Percentiles rank a stretch among this genome's conserved stretches.
phyloP scores from a whole-genome alignment of 2,797 vertebrate genomes.

The Gastrophryne carolinensis region DNA sequence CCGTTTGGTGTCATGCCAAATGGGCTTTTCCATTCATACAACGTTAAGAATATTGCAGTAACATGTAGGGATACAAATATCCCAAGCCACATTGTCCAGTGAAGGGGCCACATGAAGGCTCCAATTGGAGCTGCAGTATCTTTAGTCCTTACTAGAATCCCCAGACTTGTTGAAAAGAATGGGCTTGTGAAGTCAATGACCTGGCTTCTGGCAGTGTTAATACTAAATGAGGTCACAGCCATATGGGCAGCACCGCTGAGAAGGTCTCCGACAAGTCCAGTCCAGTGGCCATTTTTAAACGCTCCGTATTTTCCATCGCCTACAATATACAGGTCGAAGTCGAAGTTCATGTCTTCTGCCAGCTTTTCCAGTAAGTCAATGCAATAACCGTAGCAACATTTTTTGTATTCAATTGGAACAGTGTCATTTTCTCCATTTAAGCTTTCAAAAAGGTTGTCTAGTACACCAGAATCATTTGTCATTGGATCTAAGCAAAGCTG shows the following conservation, averaged over 20 bases:
- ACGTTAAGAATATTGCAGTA: conserved; percentile 92
- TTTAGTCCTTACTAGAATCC: conserved; percentile 90
- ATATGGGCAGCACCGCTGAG: conserved; percentile 89
- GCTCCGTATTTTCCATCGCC: conserved; percentile 95
- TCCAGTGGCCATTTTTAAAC: conserved; percentile 93
- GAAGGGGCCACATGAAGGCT: conserved; percentile 98
- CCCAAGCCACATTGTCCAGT: conserved; percentile 98
- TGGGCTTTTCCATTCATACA: conserved; percentile 97
- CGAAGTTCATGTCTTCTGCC: conserved; percentile 94
- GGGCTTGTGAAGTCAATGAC: conserved; percentile 98
- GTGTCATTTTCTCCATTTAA: conserved; percentile 82
- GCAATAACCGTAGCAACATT: conserved; percentile 97
- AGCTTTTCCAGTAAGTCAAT: conserved; percentile 93
- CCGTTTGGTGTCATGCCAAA: conserved; percentile 96
- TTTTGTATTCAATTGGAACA: conserved; percentile 81
- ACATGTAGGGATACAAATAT: conserved; percentile 96
- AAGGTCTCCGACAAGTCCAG: conserved; percentile 91
- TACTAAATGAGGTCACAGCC: conserved; percentile 95
- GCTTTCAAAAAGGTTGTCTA: conserved; percentile 82
- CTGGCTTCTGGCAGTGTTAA: conserved; percentile 94
- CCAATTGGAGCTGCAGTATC: conserved; percentile 96
- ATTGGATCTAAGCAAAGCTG: conserved; percentile 90
- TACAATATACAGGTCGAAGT: conserved; percentile 94
- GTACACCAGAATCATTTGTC: conserved; percentile 81
- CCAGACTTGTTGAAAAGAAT: conserved; percentile 96